Conservation (phyloP, 2,113 vertebrate genomes). For the Montifringilla adamsi region DNA sequence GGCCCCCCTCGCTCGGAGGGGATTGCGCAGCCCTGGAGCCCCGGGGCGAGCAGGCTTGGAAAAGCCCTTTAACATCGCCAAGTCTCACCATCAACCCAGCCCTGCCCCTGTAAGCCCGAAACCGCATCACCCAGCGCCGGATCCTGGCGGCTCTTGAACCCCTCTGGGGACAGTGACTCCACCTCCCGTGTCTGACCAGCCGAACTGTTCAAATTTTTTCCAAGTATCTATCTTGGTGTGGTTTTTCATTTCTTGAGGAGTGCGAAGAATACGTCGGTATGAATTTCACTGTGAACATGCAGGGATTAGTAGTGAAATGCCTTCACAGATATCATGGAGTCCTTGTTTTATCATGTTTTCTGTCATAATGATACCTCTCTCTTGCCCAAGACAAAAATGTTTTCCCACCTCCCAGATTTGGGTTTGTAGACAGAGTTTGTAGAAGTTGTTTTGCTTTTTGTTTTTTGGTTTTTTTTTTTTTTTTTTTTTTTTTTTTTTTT, state of each 20-base stretch:
- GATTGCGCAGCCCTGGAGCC: accelerated
- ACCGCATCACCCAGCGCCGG: neutral
- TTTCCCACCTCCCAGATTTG: neutral
- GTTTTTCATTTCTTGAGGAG: neutral
- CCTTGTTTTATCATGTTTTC: neutral
- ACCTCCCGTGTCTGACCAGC: neutral
- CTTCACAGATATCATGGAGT: too few relatives aligned
- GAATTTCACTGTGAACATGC: neutral
- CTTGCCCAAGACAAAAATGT: neutral
- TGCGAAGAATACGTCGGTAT: accelerated
- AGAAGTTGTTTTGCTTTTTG: neutral
- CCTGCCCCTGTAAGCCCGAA: neutral
- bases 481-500: neutral
- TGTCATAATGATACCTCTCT: neutral
- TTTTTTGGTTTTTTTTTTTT: neutral
- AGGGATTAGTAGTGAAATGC: neutral
- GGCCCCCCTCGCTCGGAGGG: accelerated
- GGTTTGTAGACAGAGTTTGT: neutral
- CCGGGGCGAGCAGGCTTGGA: accelerated
- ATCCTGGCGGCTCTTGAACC: neutral
- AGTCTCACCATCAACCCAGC: accelerated
- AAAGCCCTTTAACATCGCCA: accelerated
- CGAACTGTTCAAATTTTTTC: neutral
- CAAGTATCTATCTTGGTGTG: neutral
- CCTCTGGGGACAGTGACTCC: neutral